Evolutionary conservation across 1,140 invertebrate genomes (phyloP), one percentile per base, ranked within the genome.

Genomic region (Microplitis demolitor): DNA sequence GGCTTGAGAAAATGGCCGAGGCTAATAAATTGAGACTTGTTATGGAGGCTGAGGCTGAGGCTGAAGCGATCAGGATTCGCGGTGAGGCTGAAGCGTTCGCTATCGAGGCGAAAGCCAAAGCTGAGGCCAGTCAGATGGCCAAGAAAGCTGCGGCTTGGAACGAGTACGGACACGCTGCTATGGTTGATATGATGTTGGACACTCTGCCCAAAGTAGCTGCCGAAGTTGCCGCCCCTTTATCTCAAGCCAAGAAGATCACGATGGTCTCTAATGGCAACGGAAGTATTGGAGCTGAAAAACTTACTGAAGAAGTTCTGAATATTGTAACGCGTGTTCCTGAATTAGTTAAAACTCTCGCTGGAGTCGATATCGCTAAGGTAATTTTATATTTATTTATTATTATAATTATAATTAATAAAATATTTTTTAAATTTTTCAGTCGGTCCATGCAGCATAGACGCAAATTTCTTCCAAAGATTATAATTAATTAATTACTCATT

Each of bases 131-230:
- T 87, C 96, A 97, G 88, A 97, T 98, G 94, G 91, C 93, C 0
- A 96, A 96, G 87, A 99, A 99, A 84, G 97, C 97, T 8, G 96
- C 97, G 78, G 97, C 97, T 31, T 98, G 93, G 91, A 96, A 94
- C 81, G 96, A 98, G 81, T 99, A 98, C 83, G 95, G 96, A 76
- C 96, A 95, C 74, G 97, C 97, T 61, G 97, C 97, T 45, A 97
- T 98, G 92, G 92, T 98, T 66, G 97, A 99, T 80, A 98, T 99
- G 97, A 92, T 98, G 80, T 90, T 99, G 24, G 96, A 98, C 68
- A 95, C 94, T n/a, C 86, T 99, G 80, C 97, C 97, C 51, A 98
- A 97, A 91, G 97, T 98, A 80, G 96, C 97, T 37, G 97, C 97
- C 39, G 97, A 99, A 88, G 94, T 99, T 61, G 96, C 97, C 45